These are phyloP conservation scores for Smittia aterrima DNA, from an alignment of 2,888 invertebrate genomes.

Conservation along the genomic window DNA sequence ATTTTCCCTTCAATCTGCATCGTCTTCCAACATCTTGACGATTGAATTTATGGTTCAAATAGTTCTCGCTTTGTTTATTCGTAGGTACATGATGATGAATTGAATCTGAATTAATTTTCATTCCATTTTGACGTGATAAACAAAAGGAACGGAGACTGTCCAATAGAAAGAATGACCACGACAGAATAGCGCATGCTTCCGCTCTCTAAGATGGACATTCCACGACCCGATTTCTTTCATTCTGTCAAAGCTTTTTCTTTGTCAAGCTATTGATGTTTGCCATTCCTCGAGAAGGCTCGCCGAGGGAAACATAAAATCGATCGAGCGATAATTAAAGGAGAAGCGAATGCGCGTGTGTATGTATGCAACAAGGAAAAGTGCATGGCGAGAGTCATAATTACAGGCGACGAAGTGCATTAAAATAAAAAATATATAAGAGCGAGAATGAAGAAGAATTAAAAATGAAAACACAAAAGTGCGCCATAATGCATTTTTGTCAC, in stretches of 20 bases:
- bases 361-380: conserved; percentile 5
- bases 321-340: neutral
- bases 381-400: conserved; percentile 39
- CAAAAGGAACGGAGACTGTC: neutral
- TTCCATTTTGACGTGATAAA: neutral
- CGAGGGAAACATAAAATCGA: conserved; percentile 5
- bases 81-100: too few relatives aligned
- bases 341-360: neutral
- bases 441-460: conserved; percentile 2
- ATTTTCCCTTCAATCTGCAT: neutral
- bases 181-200: neutral
- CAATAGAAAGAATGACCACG: conserved; percentile 6
- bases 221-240: neutral
- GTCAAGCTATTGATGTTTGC: neutral
- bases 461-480: conserved; percentile 35
- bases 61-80: neutral
- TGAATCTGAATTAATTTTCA: neutral
- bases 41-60: neutral
- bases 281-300: neutral
- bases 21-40: neutral
- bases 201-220: neutral
- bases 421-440: neutral
- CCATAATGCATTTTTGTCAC: conserved; percentile 39
- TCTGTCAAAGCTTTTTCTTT: neutral
- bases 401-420: conserved; percentile 29